These are phyloP conservation scores for Dicrurus megarhynchus DNA, from an alignment of 2,113 vertebrate genomes.

Conservation along the genomic window DNA sequence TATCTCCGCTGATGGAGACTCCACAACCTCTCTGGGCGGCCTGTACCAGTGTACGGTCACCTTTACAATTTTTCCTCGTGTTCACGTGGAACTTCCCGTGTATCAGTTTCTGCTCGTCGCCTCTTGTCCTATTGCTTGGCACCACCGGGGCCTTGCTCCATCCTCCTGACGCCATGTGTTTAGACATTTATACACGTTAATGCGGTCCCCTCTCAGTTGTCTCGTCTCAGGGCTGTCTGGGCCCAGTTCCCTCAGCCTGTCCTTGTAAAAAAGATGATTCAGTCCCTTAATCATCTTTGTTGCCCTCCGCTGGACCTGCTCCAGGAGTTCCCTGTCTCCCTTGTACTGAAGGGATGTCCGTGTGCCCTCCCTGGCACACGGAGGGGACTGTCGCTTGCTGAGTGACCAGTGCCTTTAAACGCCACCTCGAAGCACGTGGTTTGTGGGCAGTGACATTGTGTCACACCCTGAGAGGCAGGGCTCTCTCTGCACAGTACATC, in stretches of 20 bases:
- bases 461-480: rapidly evolving
- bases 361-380: rapidly evolving
- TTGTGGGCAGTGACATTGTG: neutral
- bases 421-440: rapidly evolving
- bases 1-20: neutral
- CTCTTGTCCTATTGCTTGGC: neutral
- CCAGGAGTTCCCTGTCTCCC: neutral
- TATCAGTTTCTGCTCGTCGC: neutral
- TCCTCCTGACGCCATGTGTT: too few relatives aligned
- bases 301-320: neutral
- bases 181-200: neutral
- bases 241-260: neutral
- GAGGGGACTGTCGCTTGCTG: too few relatives aligned
- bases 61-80: neutral
- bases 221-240: neutral
- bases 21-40: rapidly evolving
- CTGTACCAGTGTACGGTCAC: too few relatives aligned
- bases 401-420: rapidly evolving
- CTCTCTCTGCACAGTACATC: rapidly evolving
- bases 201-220: neutral
- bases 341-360: rapidly evolving
- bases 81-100: neutral
- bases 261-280: neutral
- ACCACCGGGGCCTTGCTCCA: too few relatives aligned
- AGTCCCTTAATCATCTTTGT: too few relatives aligned